These are phyloP conservation scores for Apotomis turbidana DNA, from an alignment of 2,888 invertebrate species.

Conservation along the genomic window DNA sequence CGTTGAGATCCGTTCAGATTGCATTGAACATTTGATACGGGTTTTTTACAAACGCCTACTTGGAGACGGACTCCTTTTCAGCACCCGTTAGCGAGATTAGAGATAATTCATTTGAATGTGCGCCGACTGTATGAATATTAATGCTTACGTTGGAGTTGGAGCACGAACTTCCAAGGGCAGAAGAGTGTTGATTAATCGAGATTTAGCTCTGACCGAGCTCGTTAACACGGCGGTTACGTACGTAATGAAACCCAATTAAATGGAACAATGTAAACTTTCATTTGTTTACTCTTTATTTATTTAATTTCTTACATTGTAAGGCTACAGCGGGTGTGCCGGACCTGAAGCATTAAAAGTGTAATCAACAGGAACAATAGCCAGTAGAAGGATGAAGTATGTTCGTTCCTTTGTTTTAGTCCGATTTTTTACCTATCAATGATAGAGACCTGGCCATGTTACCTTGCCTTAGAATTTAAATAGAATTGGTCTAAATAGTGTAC, in stretches of 20 bases:
- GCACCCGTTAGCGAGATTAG: slow-evolving; percentile 49
- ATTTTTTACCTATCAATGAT: background rate
- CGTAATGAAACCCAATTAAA: slow-evolving; percentile 53
- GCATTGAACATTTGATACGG: slow-evolving; percentile 46
- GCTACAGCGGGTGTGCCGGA: background rate
- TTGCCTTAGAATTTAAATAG: no score
- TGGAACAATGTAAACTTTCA: slow-evolving; percentile 42
- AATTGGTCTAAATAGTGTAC: no score
- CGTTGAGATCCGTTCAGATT: slow-evolving; percentile 45
- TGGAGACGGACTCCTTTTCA: slow-evolving; percentile 34
- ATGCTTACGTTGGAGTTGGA: slow-evolving; percentile 57
- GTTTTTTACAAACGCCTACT: slow-evolving; percentile 40
- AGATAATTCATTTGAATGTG: slow-evolving; percentile 48
- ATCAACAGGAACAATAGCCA: slow-evolving; percentile 10
- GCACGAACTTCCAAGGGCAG: slow-evolving; percentile 63
- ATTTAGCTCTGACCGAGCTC: slow-evolving; percentile 52
- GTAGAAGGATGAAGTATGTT: background rate
- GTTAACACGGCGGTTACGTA: slow-evolving; percentile 44
- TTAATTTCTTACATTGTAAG: slow-evolving; percentile 8
- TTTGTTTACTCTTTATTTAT: slow-evolving; percentile 15
- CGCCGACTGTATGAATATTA: slow-evolving; percentile 42
- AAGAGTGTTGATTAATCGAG: slow-evolving; percentile 66
- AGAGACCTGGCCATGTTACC: no score
- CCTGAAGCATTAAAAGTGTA: slow-evolving; percentile 6
- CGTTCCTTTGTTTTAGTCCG: background rate